A percentile compares a stretch with the other conserved stretches of the same genome.
Evolutionary conservation across 2,113 vertebrate species (phyloP).

Genomic region (Brevimyrus niger): DNA sequence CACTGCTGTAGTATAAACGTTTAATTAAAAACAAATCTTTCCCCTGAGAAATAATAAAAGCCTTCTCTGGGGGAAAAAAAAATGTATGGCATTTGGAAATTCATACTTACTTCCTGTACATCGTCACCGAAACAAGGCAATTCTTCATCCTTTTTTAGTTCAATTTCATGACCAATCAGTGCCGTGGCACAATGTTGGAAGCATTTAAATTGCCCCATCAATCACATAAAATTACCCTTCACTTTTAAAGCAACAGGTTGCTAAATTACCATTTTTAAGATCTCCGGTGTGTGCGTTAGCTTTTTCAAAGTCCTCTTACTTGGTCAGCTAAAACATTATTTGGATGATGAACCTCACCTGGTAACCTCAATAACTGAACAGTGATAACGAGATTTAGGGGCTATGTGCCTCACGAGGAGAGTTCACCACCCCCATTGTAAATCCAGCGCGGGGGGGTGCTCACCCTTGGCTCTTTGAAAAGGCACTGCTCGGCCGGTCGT

Average conservation of each 20-base stretch:
- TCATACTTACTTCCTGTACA: not conserved
- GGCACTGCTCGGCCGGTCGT: not conserved
- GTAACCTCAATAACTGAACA: not conserved
- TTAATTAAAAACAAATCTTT: conserved; percentile 19
- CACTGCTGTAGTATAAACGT: not conserved
- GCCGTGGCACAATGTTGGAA: not conserved
- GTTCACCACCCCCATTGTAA: not conserved
- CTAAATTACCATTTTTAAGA: not conserved
- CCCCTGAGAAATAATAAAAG: conserved; percentile 23
- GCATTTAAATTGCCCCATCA: not conserved
- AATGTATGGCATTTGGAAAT: not conserved
- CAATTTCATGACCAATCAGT: not conserved
- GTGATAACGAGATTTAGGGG: not conserved
- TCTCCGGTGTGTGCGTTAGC: not conserved
- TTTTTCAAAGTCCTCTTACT: not conserved
- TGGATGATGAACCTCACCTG: not conserved
- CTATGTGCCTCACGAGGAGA: not conserved
- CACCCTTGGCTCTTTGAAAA: not conserved
- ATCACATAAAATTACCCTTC: not conserved
- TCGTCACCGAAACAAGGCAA: not conserved
- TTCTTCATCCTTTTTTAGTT: not conserved
- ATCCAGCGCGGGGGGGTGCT: not conserved
- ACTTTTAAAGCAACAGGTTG: not conserved
- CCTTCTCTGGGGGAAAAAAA: not conserved
- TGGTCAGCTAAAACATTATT: not conserved